Percentiles rank a stretch among this genome's conserved stretches.
Conservation (phyloP, 1,140 invertebrate genomes). For the Himalopsyche phryganea region DNA sequence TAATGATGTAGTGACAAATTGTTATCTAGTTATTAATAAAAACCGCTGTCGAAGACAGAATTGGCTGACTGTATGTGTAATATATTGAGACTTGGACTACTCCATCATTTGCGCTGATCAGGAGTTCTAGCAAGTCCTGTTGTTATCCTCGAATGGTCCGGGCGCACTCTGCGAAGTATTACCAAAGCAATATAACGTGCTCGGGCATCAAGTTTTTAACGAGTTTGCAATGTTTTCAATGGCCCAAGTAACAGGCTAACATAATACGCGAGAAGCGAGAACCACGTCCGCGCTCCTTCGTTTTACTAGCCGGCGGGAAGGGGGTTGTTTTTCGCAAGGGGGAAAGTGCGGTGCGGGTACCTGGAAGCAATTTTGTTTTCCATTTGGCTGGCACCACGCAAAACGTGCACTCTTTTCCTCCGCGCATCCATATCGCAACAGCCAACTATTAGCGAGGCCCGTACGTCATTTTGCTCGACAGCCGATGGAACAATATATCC, state of each 20-base stretch:
- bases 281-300: slow-evolving; percentile 20
- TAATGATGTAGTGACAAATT: too few species aligned
- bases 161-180: slow-evolving; percentile 31
- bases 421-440: neutral
- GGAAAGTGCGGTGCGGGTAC: slow-evolving; percentile 3
- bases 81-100: too few species aligned
- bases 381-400: slow-evolving; percentile 28
- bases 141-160: neutral
- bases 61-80: too few species aligned
- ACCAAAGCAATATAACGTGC: slow-evolving; percentile 34
- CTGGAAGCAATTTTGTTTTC: slow-evolving; percentile 32
- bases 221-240: slow-evolving; percentile 36
- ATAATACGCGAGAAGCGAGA: slow-evolving; percentile 29
- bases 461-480: too few species aligned
- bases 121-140: too few species aligned
- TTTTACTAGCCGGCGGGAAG: neutral
- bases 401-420: slow-evolving; percentile 6
- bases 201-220: slow-evolving; percentile 35
- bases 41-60: too few species aligned
- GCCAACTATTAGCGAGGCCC: too few species aligned
- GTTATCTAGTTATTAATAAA: too few species aligned
- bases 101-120: too few species aligned
- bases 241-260: slow-evolving; percentile 30
- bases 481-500: neutral
- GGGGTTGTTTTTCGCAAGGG: slow-evolving; percentile 12